These are phyloP conservation scores for Sisyra terminalis DNA, from an alignment of 2,888 invertebrate species.

Conservation along the genomic window DNA sequence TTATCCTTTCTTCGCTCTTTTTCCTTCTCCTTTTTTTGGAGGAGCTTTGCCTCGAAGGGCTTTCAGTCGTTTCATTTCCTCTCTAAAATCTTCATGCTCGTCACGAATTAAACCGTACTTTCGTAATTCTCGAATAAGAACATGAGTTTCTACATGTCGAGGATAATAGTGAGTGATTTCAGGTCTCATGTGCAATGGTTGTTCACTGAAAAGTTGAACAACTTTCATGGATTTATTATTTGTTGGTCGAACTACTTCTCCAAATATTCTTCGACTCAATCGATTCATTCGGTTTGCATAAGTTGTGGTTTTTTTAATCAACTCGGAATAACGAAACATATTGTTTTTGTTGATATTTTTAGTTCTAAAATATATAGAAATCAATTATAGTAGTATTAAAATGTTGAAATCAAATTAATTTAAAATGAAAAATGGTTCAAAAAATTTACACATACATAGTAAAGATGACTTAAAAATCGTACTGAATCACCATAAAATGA, in stretches of 20 bases:
- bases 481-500: too few relatives aligned
- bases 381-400: too few relatives aligned
- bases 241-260: constrained; percentile 67
- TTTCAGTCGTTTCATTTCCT: constrained; percentile 65
- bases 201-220: constrained; percentile 56
- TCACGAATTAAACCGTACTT: constrained; percentile 69
- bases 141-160: constrained; percentile 57
- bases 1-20: constrained; percentile 4
- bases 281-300: constrained; percentile 77
- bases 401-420: too few relatives aligned
- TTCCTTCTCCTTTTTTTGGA: constrained; percentile 24
- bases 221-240: constrained; percentile 63
- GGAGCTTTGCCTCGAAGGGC: constrained; percentile 61
- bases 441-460: too few relatives aligned
- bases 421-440: too few relatives aligned
- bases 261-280: constrained; percentile 75
- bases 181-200: constrained; percentile 55
- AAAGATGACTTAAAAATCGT: too few relatives aligned
- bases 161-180: constrained; percentile 76
- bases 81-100: constrained; percentile 78
- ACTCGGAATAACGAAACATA: constrained; percentile 53
- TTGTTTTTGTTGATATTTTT: too few relatives aligned
- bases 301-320: constrained; percentile 52
- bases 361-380: too few relatives aligned
- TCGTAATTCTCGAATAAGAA: constrained; percentile 53